phyloP scores from a whole-genome alignment of 2,888 invertebrate genomes.

The Nephrotoma appendiculata region DNA sequence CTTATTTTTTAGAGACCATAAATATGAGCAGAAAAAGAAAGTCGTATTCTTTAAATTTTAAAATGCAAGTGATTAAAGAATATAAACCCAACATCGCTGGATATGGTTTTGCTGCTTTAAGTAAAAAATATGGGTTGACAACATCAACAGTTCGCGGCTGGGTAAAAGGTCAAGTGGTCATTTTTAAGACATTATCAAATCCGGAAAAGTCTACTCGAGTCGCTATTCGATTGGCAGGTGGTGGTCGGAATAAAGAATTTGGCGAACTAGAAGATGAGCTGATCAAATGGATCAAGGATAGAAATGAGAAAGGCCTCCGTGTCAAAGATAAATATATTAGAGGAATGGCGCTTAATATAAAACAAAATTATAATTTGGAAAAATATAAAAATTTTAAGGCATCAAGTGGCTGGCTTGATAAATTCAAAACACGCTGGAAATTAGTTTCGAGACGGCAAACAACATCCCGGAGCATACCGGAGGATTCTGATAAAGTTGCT shows the following conservation, averaged over 20 bases:
- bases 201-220: background rate
- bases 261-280: background rate
- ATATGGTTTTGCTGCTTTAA: background rate
- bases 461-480: background rate
- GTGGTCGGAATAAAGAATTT: background rate
- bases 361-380: too few relatives aligned
- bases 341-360: too few relatives aligned
- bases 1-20: background rate
- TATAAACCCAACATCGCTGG: background rate
- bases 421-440: background rate
- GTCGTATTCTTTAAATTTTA: background rate
- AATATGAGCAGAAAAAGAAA: background rate
- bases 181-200: background rate
- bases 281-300: background rate
- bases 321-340: background rate
- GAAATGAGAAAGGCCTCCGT: background rate
- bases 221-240: background rate
- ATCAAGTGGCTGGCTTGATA: too few relatives aligned
- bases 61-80: background rate
- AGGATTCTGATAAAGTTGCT: background rate
- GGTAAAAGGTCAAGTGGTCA: background rate
- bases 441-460: background rate
- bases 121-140: background rate
- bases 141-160: background rate
- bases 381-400: too few relatives aligned